Conservation (phyloP, 1,140 invertebrate genomes). For the Paraescarpia echinospica region DNA sequence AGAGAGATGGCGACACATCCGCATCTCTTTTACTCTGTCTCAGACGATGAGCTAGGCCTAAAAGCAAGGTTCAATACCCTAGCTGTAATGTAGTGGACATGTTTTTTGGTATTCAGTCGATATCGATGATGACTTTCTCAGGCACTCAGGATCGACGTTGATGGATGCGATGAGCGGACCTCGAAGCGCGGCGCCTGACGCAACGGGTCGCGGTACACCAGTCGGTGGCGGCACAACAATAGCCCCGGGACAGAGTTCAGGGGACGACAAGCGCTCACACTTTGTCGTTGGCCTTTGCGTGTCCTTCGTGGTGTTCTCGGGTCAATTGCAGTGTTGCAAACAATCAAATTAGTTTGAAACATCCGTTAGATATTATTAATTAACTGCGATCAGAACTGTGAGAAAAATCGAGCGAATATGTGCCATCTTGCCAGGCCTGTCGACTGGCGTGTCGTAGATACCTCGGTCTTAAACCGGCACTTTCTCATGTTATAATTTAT, state of each 20-base stretch:
- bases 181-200: background rate
- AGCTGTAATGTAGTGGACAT: background rate
- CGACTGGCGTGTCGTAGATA: background rate
- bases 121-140: background rate
- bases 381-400: too few species aligned
- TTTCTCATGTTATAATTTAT: background rate
- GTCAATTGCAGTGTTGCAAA: too few species aligned
- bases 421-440: too few species aligned
- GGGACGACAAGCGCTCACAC: background rate
- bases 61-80: background rate
- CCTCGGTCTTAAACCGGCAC: background rate
- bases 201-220: background rate
- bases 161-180: background rate
- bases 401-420: too few species aligned
- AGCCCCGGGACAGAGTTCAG: background rate
- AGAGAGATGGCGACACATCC: too few species aligned
- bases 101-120: background rate
- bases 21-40: too few species aligned
- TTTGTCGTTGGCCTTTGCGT: background rate
- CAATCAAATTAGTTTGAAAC: too few species aligned
- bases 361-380: too few species aligned
- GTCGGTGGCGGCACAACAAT: background rate
- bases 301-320: background rate
- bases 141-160: background rate
- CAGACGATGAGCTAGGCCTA: too few species aligned